Evolutionary conservation across 2,113 vertebrate species (phyloP), one percentile per base, ranked within the genome.

Genomic region (Proteles cristata): DNA sequence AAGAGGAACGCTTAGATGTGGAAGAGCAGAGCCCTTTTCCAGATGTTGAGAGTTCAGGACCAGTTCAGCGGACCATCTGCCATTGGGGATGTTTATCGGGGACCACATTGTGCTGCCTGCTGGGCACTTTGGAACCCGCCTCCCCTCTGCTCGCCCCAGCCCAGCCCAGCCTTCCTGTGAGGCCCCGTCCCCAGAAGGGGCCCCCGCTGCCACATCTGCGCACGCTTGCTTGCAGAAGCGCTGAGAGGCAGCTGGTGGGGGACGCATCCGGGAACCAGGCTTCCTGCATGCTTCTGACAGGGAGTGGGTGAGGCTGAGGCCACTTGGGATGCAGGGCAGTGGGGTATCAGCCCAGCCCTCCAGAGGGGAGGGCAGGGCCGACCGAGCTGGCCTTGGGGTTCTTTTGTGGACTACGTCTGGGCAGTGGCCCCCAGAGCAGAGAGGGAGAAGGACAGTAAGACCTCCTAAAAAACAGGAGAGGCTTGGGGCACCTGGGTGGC

Each of bases 1-100:
- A 76, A 92, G 43, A 88, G 76, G 91, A 85, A 26, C 10, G 48
- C 92, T 79, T 45, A 74, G 90, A 91, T 82, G 84, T 69, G 33
- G 92, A 50, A 28, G 0, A 7, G 65, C 94, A 74, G 86, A 96
- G 97, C 90, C 97, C 94, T 89, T 73, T 87, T 92, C 97, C 97
- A 98, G 97, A 97, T 97, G 97, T 93, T 66, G 28, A 3, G 88
- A 71, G 97, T 97, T 97, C 98, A 97, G 85, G 93, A 79, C 68
- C 94, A 88, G 97, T 97, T 97, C 97, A 97, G 85, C 45, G 76
- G 85, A 69, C 92, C 90, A 28, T 95, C 96, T 92, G 92, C 94
- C 97, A 73, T 83, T 0, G 31, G 8, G 83, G 96, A 92, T 91
- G 94, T 95, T 96, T 96, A 93, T 96, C 90, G 50, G 69, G 39